These are phyloP conservation scores for Xyrichtys novacula DNA, from an alignment of 2,797 vertebrate species.

Conservation along the genomic window DNA sequence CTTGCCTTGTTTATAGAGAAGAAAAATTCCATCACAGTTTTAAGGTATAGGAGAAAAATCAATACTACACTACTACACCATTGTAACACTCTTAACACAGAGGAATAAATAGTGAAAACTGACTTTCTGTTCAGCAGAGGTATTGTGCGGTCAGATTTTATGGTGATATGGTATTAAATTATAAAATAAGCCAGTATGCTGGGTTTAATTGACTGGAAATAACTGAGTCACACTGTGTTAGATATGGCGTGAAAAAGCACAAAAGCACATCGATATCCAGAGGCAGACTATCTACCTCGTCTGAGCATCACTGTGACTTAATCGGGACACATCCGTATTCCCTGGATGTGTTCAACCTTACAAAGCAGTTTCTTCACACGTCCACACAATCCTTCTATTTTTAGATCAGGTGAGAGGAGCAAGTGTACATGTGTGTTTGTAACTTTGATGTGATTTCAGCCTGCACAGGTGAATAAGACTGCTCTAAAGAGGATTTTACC, in stretches of 20 bases:
- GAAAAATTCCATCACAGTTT: too few species aligned
- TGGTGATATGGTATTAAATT: background rate
- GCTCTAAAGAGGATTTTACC: slow-evolving; percentile 60
- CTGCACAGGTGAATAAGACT: slow-evolving; percentile 1
- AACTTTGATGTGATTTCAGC: slow-evolving; percentile 9
- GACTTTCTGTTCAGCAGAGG: background rate
- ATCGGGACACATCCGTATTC: slow-evolving; percentile 67
- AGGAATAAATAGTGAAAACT: background rate
- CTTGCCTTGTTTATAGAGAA: too few species aligned
- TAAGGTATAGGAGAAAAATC: too few species aligned
- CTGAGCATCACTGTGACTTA: slow-evolving; percentile 63
- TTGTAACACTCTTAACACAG: too few species aligned
- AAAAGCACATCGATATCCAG: slow-evolving; percentile 52
- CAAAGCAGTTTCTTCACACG: slow-evolving; percentile 35
- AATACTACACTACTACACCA: too few species aligned
- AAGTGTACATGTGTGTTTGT: background rate
- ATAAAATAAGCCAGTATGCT: background rate
- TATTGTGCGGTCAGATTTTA: background rate
- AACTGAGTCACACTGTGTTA: background rate
- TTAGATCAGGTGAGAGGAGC: slow-evolving; percentile 24
- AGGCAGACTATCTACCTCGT: slow-evolving; percentile 37
- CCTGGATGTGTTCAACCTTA: slow-evolving; percentile 5
- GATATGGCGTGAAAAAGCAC: slow-evolving; percentile 12
- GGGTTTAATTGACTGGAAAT: background rate
- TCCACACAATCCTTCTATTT: slow-evolving; percentile 23